Evolutionary conservation across 1,140 invertebrate genomes (phyloP), one percentile per base, ranked within the genome.

Genomic region (Phthorimaea operculella): DNA sequence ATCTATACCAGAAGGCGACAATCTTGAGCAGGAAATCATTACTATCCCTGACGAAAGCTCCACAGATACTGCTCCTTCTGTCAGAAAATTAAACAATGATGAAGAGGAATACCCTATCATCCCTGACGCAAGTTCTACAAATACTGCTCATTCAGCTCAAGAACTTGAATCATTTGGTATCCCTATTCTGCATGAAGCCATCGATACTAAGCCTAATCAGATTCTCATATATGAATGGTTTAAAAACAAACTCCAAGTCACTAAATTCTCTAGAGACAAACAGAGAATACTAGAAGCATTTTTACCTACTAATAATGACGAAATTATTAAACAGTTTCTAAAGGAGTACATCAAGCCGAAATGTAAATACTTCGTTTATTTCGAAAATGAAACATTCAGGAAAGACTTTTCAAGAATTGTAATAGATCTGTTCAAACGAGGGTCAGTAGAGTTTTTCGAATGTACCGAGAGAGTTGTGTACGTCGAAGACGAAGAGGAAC

Each of bases 171-270:
- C 51, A 17, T 4, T 42, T 12, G 63, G 63, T 10, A 65, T 65
- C 9, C 61, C 58, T 7, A 62, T 64, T 34, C 60, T 69, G 45
- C 50, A 64, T 7, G 58, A 66, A 59, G 61, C 64, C 10, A 64
- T 66, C 33, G 63, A 70, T 21, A 65, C 63, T 17, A 70, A 70
- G 49, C 68, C 64, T 4, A 62, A 60, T 12, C 67, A 69, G 57
- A 68, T 68, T 51, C 51, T 65, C 52, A 47, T 68, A 18, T 58
- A 51, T 44, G 56, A 56, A n/a, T 64, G 58, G 58, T 48, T 57
- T 14, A 59, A 42, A 58, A 36, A 64, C 50, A 34, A 53, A 28
- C 18, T 63, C 34, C 8, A 16, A 18, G 58, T 68, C 16, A 62
- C 58, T 36, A 52, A 59, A 21, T 33, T 55, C 36, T 63, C 57